Evolutionary conservation across 1,140 invertebrate species (phyloP).

Genomic region (Halictus rubicundus): DNA sequence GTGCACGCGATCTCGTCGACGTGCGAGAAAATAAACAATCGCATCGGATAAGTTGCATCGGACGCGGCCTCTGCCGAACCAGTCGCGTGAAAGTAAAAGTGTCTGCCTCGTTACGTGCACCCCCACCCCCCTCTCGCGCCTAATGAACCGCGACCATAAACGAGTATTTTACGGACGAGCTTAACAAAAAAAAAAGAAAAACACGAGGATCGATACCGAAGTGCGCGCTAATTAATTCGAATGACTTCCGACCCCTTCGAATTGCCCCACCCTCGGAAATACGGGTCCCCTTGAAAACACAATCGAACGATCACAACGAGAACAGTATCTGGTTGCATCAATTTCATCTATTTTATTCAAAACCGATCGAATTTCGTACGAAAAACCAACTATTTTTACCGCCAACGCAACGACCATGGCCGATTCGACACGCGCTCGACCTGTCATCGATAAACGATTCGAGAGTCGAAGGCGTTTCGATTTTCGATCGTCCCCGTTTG

Average conservation of each 20-base stretch:
- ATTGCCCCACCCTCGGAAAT: no score
- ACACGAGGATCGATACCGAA: no score
- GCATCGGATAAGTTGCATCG: slow-evolving; percentile 39
- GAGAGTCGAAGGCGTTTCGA: background rate
- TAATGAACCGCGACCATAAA: slow-evolving; percentile 12
- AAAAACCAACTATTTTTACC: background rate
- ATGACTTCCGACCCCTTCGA: no score
- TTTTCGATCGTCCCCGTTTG: background rate
- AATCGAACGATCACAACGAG: background rate
- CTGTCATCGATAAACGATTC: background rate
- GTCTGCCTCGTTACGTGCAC: slow-evolving; percentile 18
- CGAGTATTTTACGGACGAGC: background rate
- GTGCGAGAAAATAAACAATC: slow-evolving; percentile 49
- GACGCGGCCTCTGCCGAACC: slow-evolving; percentile 20
- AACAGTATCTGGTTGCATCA: background rate
- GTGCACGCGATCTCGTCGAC: background rate
- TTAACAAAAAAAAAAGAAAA: background rate
- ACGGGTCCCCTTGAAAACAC: no score
- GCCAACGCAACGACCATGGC: background rate
- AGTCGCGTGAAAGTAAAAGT: slow-evolving; percentile 58
- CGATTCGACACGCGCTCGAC: background rate
- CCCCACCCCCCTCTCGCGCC: background rate
- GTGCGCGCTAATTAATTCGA: background rate
- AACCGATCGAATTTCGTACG: background rate
- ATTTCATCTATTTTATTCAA: background rate